Evolutionary conservation across 1,140 invertebrate species (phyloP).

Genomic region (Dendroctonus ponderosae): DNA sequence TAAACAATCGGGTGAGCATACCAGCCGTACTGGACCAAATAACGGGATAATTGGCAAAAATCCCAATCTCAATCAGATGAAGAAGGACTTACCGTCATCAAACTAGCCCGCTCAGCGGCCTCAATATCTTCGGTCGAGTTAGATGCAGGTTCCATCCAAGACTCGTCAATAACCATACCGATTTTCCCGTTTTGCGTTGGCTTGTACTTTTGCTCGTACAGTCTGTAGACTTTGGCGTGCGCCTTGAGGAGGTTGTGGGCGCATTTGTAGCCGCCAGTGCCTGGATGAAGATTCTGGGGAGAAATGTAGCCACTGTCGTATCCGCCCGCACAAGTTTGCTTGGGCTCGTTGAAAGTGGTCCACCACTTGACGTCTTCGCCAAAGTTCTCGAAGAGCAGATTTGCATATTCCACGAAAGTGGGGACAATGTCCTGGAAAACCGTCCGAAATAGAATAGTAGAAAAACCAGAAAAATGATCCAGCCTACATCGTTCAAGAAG

Average conservation of each 20-base stretch:
- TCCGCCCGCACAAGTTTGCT: constrained; percentile 56
- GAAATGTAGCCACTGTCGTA: constrained; percentile 33
- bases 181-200: constrained; percentile 37
- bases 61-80: neutral
- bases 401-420: constrained; percentile 62
- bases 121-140: constrained; percentile 22
- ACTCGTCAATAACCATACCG: constrained; percentile 23
- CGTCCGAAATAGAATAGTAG: neutral
- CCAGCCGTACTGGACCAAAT: constrained; percentile 56
- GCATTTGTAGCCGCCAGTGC: constrained; percentile 42
- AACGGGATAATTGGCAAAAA: neutral
- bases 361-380: constrained; percentile 64
- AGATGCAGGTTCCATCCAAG: constrained; percentile 24
- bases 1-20: constrained; percentile 63
- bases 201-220: constrained; percentile 42
- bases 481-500: constrained; percentile 20
- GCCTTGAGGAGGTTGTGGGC: constrained; percentile 40
- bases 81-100: constrained; percentile 17
- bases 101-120: constrained; percentile 20
- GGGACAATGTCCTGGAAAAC: constrained; percentile 51
- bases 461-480: neutral
- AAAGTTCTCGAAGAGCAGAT: constrained; percentile 57
- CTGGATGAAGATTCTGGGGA: constrained; percentile 40
- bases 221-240: constrained; percentile 41
- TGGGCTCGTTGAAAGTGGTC: constrained; percentile 74